Evolutionary conservation across 2,888 invertebrate species (phyloP), one percentile per base, ranked within the genome.

Genomic region (Tupiocoris notatus): DNA sequence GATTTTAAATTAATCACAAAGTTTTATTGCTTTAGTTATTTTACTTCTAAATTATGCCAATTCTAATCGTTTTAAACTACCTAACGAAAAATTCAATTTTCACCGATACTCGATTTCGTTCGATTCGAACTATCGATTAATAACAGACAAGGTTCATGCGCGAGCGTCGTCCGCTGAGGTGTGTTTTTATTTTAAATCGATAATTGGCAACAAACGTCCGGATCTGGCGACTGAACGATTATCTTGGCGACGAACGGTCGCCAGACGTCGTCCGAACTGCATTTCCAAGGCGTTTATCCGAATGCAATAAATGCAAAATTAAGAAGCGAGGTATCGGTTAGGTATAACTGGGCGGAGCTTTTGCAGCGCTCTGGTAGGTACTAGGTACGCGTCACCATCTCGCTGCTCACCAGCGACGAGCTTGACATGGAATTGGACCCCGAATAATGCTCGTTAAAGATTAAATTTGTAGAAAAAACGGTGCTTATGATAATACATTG

Each of bases 131-230:
- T 66, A 66, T 68, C 68, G 68, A 68, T 68, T 68, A 17, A 1
- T 2, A 1, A 6, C 57, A 7, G 1, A 16, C 1, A n/a, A 2
- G 22, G 70, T 58, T 9, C 70, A 70, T 59, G 70, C 70, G 70
- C 70, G 21, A 20, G 24, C 22, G 16, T 59, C 16, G 24, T 23
- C 59, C 23, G 58, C 12, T 12, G 7, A 25, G 59, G 18, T 39
- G 58, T 23, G 59, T 23, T 59, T 70, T 70, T 70, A 22, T 63
- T 58, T 23, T 59, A 70, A 70, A 70, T 70, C 70, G 59, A 70
- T 70, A 70, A 70, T 59, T 70, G 59, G 59, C n/a, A 7, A 7
- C 70, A 70, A 70, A 59, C 59, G 56, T 18, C 3, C 16, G 56
- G 18, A 21, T 21, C 39, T 3, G 12, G 39, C 6, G 39, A 39